Evolutionary conservation across 1,140 invertebrate genomes (phyloP).

Genomic region (Drosophila sproati): DNA sequence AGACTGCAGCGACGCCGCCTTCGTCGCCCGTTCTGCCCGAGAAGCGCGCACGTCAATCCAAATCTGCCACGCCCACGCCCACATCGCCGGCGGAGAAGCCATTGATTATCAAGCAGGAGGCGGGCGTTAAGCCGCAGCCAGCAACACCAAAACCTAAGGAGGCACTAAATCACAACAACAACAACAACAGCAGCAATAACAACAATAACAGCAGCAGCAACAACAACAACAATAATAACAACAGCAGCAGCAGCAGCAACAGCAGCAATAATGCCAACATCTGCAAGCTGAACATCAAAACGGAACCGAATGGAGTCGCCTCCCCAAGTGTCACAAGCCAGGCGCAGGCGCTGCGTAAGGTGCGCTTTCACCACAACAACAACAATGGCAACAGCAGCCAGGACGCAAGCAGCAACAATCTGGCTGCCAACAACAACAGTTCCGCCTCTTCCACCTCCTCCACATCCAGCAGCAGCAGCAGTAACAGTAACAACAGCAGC

Average conservation of each 20-base stretch:
- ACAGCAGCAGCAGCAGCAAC: constrained; percentile 28
- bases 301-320: constrained; percentile 59
- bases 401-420: constrained; percentile 27
- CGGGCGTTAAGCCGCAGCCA: constrained; percentile 43
- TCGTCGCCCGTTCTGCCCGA: constrained; percentile 73
- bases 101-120: constrained; percentile 58
- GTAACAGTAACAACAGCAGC: constrained; percentile 36
- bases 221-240: constrained; percentile 41
- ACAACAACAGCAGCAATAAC: constrained; percentile 33
- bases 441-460: constrained; percentile 38
- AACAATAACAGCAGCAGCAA: constrained; percentile 46
- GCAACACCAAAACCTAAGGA: constrained; percentile 53
- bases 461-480: constrained; percentile 32
- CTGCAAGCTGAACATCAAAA: constrained; percentile 54
- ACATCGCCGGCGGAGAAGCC: constrained; percentile 49
- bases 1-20: constrained; percentile 60
- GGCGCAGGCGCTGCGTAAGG: constrained; percentile 66
- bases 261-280: constrained; percentile 35
- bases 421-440: constrained; percentile 33
- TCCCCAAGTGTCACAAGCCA: constrained; percentile 34
- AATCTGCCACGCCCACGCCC: constrained; percentile 51
- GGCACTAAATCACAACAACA: constrained; percentile 32
- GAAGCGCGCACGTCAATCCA: constrained; percentile 65
- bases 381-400: constrained; percentile 40
- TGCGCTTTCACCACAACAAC: constrained; percentile 68